These are phyloP conservation scores for Zalophus californianus DNA, from an alignment of 2,797 vertebrate species.

Conservation along the genomic window DNA sequence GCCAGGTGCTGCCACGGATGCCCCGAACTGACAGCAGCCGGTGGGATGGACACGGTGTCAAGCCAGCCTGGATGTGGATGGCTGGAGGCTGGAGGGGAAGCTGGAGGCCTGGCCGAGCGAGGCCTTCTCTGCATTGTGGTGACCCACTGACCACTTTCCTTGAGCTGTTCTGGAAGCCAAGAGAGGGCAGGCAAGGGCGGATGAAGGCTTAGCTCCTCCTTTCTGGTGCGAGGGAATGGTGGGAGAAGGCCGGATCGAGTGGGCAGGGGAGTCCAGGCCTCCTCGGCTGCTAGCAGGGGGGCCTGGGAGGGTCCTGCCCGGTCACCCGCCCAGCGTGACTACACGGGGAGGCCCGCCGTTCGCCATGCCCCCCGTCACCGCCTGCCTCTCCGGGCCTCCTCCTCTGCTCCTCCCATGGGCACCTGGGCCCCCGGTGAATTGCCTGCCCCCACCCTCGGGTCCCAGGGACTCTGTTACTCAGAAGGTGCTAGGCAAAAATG, in stretches of 20 bases:
- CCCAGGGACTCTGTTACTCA: constrained; percentile 1
- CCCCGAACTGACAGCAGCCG: not conserved
- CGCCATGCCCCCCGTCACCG: fast-evolving
- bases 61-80: not conserved
- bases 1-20: not conserved
- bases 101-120: not conserved
- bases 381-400: not conserved
- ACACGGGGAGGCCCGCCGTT: not conserved
- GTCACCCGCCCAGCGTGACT: not conserved
- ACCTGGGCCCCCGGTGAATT: fast-evolving
- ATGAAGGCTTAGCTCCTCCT: not conserved
- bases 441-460: not conserved
- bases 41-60: not conserved
- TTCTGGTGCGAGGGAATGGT: not conserved
- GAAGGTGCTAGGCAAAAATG: constrained; percentile 41
- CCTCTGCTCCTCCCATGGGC: not conserved
- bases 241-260: not conserved
- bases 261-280: not conserved
- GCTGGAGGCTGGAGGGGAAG: not conserved
- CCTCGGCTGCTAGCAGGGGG: not conserved
- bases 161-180: not conserved
- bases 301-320: not conserved
- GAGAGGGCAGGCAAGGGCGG: fast-evolving
- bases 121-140: not conserved
- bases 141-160: not conserved